Evolutionary conservation across 2,113 vertebrate species (phyloP), one percentile per base, ranked within the genome.

Genomic region (Perognathus longimembris): DNA sequence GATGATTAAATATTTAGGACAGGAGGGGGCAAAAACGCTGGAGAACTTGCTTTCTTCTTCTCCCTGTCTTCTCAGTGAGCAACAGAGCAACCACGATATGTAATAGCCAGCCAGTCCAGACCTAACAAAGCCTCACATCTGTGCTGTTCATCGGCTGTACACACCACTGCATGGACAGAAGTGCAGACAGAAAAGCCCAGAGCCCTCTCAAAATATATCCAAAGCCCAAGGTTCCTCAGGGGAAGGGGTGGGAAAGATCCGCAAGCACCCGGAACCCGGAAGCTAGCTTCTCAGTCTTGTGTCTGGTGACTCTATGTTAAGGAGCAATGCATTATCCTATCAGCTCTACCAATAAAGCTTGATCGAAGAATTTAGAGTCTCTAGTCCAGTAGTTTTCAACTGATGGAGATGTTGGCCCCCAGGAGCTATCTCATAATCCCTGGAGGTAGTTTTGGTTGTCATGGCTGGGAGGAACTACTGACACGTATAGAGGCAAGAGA

Each of bases 1-100:
- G 85, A 84, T 89, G 93, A 93, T 95, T 95, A 97, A 97, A 94
- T 97, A 96, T 97, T 92, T 94, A 91, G 91, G 91, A 59, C 90
- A 88, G 8, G 3, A 88, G 87, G 54, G 91, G 89, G 95, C 89
- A 87, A 64, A 87, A 92, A 50, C 92, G 66, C 28, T 81, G 87
- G 28, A 91, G 92, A 88, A 82, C 81, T 12, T 82, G 81, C 96
- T 90, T 91, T 88, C 91, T 95, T 94, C 90, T 94, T 87, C 81
- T 0, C 17, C 61, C 84, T 63, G 76, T 34, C 17, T 0, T 88
- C 94, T 82, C 88, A 91, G 75, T 24, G 70, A 91, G 89, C 73
- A 77, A 21, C 84, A 67, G 82, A 86, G 59, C n/a, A 54, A 69
- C 91, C 73, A 34, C 59, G 80, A 78, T 61, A 79, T 83, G 83